phyloP scores from a whole-genome alignment of 2,113 vertebrate species.

The Dipodomys merriami region DNA sequence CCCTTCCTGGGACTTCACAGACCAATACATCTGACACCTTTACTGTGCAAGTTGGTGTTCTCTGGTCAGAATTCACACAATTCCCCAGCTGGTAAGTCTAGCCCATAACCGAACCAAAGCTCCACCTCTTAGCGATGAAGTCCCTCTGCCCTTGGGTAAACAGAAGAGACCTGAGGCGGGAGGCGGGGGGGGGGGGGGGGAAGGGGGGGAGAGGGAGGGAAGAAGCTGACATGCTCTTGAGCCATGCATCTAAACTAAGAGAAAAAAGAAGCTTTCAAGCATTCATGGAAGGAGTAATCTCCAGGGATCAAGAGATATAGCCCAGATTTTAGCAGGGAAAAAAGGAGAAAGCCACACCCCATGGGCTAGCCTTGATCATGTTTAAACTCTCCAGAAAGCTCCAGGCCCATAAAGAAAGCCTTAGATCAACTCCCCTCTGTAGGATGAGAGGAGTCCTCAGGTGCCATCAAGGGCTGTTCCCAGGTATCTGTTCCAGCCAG shows the following conservation, averaged over 20 bases:
- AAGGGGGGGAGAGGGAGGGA: too few species aligned
- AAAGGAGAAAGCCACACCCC: neutral
- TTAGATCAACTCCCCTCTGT: neutral
- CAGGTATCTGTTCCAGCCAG: neutral
- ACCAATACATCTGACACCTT: neutral
- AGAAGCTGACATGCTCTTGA: neutral
- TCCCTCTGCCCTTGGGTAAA: neutral
- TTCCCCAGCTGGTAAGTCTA: neutral
- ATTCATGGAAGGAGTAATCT: neutral
- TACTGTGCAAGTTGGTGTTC: too few species aligned
- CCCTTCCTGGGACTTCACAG: neutral
- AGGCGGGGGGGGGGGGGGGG: too few species aligned
- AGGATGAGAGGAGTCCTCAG: neutral
- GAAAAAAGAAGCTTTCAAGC: neutral
- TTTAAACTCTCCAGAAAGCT: neutral
- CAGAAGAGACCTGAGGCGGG: neutral
- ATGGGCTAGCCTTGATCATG: neutral
- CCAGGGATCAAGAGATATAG: neutral
- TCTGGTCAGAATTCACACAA: too few species aligned
- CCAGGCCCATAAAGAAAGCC: neutral
- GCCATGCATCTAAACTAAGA: neutral
- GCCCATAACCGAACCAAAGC: neutral
- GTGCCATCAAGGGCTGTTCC: neutral
- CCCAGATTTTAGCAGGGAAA: too few species aligned
- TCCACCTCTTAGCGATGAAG: neutral